Conservation (phyloP, 2,113 vertebrate species). For the Crotophaga sulcirostris region DNA sequence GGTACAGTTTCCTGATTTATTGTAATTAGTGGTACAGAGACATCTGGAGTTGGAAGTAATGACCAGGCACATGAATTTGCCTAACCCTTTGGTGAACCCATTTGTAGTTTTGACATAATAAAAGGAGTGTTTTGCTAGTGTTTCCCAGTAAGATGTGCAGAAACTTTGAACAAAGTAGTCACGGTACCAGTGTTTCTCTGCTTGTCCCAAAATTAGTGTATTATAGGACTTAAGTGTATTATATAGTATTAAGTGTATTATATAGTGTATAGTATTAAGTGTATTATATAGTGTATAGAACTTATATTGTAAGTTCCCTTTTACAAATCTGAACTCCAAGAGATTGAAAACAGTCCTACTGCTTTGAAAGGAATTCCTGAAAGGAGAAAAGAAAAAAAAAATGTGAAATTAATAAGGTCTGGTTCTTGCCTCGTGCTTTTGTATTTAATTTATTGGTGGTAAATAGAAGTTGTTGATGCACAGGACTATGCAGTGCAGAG, state of each 20-base stretch:
- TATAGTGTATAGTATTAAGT: too few species aligned
- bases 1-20: conserved; percentile 4
- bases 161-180: neutral
- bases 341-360: neutral
- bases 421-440: neutral
- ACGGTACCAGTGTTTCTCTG: neutral
- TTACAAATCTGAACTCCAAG: neutral
- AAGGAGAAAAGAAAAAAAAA: neutral
- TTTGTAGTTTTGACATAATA: neutral
- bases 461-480: neutral
- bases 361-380: neutral
- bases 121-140: neutral
- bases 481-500: neutral
- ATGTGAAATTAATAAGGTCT: neutral
- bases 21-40: neutral
- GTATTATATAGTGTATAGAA: too few species aligned
- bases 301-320: neutral
- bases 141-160: neutral
- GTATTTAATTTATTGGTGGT: neutral
- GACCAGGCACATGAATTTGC: neutral
- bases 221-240: too few species aligned
- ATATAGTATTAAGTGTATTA: too few species aligned
- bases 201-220: neutral
- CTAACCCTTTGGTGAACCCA: neutral
- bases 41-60: neutral